A percentile compares a stretch with the other conserved stretches of the same genome.
phyloP scores from a whole-genome alignment of 2,113 vertebrate genomes.

The Sceloporus tristichus region DNA sequence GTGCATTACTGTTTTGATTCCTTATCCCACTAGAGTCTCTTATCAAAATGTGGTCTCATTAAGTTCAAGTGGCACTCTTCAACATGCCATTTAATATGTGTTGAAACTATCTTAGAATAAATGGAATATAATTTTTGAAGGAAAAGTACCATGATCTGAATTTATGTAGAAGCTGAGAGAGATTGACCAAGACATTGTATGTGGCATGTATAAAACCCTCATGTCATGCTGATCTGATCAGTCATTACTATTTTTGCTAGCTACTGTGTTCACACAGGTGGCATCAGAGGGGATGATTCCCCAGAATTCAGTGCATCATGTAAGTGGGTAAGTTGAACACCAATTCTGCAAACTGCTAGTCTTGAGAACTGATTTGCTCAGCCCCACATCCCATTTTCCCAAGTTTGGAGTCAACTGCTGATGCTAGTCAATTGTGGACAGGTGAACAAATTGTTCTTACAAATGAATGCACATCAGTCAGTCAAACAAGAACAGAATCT shows the following conservation, averaged over 20 bases:
- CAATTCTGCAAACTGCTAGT: neutral
- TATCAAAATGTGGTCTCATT: constrained; percentile 77
- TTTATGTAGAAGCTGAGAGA: constrained; percentile 44
- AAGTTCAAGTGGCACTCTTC: constrained; percentile 70
- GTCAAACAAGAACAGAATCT: neutral
- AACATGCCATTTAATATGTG: constrained; percentile 73
- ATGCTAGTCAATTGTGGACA: neutral
- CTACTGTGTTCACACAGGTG: neutral
- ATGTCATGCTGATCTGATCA: neutral
- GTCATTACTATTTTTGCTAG: neutral
- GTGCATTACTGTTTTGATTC: constrained; percentile 78
- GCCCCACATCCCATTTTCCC: neutral
- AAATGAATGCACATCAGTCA: neutral
- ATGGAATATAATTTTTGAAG: constrained; percentile 72
- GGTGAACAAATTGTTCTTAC: neutral
- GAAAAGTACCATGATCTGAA: constrained; percentile 50
- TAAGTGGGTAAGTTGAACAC: neutral
- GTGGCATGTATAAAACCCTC: constrained; percentile 9
- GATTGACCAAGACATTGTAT: constrained; percentile 28
- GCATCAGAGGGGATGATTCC: neutral
- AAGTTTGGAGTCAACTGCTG: neutral
- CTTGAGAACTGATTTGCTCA: neutral
- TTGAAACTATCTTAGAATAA: constrained; percentile 71
- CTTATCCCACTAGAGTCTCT: constrained; percentile 75
- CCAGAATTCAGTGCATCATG: neutral